Conservation (phyloP, 2,888 invertebrate genomes). For the Zootermopsis nevadensis region DNA sequence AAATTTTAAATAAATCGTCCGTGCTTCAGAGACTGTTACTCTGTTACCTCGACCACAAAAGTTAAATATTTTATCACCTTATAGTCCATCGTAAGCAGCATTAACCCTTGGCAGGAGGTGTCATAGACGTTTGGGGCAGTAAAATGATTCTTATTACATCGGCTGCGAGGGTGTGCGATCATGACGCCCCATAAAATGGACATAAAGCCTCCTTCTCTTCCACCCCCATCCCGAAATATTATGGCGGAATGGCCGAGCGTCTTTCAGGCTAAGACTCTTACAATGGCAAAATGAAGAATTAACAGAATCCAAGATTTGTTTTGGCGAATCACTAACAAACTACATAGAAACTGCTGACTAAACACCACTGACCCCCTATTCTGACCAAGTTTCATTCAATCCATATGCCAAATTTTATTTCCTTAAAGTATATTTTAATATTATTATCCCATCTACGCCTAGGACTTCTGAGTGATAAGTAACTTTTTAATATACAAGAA, state of each 20-base stretch:
- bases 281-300: not conserved
- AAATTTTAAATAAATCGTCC: no score
- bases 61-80: not conserved
- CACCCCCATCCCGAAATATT: not conserved
- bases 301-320: no score
- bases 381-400: no score
- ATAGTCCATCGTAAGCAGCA: not conserved
- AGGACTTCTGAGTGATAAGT: no score
- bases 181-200: not conserved
- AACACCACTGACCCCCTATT: no score
- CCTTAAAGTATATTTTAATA: no score
- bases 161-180: not conserved
- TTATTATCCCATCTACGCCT: no score
- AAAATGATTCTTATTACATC: slow-evolving; percentile 15
- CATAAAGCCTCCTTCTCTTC: no score
- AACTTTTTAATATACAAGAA: no score
- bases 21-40: not conserved
- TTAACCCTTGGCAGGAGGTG: not conserved
- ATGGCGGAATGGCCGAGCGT: not conserved
- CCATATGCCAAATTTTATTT: no score
- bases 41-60: not conserved
- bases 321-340: no score
- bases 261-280: not conserved
- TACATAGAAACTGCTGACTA: no score
- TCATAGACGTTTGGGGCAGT: not conserved